A percentile compares a stretch with the other conserved stretches of the same genome.
These are phyloP conservation scores for Azemiops feae DNA, from an alignment of 2,113 vertebrate genomes.

Conservation along the genomic window DNA sequence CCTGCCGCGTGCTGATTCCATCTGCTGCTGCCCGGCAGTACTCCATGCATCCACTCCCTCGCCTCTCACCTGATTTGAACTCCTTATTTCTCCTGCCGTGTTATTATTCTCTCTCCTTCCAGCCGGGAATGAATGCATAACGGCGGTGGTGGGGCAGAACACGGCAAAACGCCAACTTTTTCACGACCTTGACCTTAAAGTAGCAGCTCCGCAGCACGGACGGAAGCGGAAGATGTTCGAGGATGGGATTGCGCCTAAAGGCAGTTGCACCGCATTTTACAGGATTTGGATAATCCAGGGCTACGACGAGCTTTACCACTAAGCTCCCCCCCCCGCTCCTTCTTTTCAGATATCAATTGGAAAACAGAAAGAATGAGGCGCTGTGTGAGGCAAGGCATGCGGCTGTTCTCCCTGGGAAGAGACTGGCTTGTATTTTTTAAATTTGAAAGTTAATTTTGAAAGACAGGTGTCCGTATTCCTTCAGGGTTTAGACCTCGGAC, in stretches of 20 bases:
- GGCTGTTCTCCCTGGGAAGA: too few relatives aligned
- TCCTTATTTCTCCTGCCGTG: not conserved
- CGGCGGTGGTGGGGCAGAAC: not conserved
- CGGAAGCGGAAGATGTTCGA: constrained; percentile 11
- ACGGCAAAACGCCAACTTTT: not conserved
- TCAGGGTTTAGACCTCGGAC: not conserved
- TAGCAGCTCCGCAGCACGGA: not conserved
- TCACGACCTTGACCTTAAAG: not conserved
- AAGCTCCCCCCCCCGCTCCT: not conserved
- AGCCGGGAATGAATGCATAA: not conserved
- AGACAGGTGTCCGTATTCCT: not conserved
- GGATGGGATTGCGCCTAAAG: not conserved
- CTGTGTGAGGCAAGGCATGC: not conserved
- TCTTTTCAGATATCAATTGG: not conserved
- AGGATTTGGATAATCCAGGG: not conserved
- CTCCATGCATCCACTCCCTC: not conserved
- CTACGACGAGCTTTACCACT: not conserved
- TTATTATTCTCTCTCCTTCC: not conserved
- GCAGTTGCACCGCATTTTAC: not conserved
- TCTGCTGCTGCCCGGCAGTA: not conserved
- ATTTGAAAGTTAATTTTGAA: not conserved
- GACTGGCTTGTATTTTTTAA: not conserved
- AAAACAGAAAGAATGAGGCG: not conserved
- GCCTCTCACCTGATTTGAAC: not conserved
- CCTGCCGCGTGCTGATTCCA: not conserved